Conservation (phyloP, 2,797 vertebrate genomes). For the Harpagifer antarcticus region DNA sequence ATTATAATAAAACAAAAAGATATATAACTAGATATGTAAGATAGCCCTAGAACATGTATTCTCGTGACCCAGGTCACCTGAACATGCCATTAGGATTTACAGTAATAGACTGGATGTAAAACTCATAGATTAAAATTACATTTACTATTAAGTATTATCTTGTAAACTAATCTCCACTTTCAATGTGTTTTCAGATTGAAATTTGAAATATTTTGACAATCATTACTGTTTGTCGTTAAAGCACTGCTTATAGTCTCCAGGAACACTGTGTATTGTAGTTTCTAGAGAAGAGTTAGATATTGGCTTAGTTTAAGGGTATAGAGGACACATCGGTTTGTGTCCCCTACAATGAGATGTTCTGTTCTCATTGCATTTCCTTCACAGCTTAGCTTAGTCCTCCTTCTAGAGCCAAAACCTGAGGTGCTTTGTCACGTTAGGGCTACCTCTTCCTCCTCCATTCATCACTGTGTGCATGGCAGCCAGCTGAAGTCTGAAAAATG, state of each 20-base stretch:
- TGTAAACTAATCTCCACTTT: background rate
- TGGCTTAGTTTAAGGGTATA: constrained; percentile 13
- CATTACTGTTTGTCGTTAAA: background rate
- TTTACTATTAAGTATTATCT: too few relatives aligned
- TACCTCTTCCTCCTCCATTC: constrained; percentile 43
- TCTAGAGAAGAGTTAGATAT: background rate
- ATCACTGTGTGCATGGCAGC: constrained; percentile 53
- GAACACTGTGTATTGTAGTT: background rate
- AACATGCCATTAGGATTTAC: too few relatives aligned
- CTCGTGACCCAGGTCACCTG: too few relatives aligned
- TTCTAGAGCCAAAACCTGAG: constrained; percentile 38
- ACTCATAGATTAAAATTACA: too few relatives aligned
- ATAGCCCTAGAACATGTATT: too few relatives aligned
- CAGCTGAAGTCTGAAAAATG: constrained; percentile 29
- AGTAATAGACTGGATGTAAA: too few relatives aligned
- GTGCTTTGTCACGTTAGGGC: constrained; percentile 63
- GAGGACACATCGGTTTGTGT: constrained; percentile 54
- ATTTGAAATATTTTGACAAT: background rate
- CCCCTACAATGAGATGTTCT: constrained; percentile 47
- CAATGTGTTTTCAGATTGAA: background rate
- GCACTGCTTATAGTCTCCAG: constrained; percentile 1
- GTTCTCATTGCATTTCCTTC: constrained; percentile 48
- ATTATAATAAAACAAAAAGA: too few relatives aligned
- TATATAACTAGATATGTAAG: too few relatives aligned
- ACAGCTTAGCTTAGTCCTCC: constrained; percentile 33